These are phyloP conservation scores for Alsophila aescularia DNA, from an alignment of 2,888 invertebrate genomes.

Conservation along the genomic window DNA sequence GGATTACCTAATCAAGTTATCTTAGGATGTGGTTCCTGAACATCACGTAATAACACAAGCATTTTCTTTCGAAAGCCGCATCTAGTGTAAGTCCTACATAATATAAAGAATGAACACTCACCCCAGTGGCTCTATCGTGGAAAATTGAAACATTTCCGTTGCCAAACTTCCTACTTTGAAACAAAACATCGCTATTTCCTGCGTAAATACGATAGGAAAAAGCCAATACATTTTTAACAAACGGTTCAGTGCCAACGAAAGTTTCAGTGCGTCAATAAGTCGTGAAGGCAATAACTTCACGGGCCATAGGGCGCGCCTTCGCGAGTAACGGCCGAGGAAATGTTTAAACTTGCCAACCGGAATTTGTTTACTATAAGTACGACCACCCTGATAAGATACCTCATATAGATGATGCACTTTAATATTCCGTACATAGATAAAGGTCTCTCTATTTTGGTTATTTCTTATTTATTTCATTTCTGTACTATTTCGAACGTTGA, in stretches of 20 bases:
- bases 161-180: conserved; percentile 4
- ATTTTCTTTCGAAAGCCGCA: no score
- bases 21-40: no score
- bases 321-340: conserved; percentile 59
- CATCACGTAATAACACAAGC: no score
- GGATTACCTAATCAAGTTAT: no score
- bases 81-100: no score
- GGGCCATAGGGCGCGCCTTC: conserved; percentile 60
- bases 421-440: conserved; percentile 11
- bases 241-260: conserved; percentile 43
- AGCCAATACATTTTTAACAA: conserved; percentile 41
- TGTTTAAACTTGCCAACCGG: conserved; percentile 63
- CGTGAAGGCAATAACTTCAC: conserved; percentile 67
- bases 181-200: conserved; percentile 17
- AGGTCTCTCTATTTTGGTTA: conserved; percentile 41
- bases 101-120: no score
- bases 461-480: conserved; percentile 39
- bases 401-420: conserved; percentile 22
- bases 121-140: not conserved
- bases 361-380: conserved; percentile 57
- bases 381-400: conserved; percentile 45
- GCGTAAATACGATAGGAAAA: conserved; percentile 31
- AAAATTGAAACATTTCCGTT: not conserved
- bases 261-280: conserved; percentile 61
- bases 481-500: conserved; percentile 37